These are phyloP conservation scores for Lamprotornis superbus DNA, from an alignment of 2,113 vertebrate species.

Conservation along the genomic window DNA sequence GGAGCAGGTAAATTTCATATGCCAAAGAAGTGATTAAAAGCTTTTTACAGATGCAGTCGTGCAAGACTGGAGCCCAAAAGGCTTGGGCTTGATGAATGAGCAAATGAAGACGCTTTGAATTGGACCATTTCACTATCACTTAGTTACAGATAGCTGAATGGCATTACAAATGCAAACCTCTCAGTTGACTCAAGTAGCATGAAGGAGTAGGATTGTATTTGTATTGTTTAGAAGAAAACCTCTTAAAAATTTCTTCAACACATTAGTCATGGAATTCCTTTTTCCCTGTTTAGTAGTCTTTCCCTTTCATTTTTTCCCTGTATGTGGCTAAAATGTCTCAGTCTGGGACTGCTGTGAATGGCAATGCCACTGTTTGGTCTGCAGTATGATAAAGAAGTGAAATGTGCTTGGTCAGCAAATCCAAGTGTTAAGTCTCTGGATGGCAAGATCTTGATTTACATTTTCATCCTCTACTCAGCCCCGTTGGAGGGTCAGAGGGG, in stretches of 20 bases:
- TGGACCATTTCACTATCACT: background rate
- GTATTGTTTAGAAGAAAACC: background rate
- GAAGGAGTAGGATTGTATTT: background rate
- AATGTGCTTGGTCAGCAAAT: background rate
- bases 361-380: rapidly evolving
- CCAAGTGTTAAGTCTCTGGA: background rate
- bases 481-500: rapidly evolving
- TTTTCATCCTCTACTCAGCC: background rate
- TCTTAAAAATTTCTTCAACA: background rate
- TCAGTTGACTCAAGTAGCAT: background rate
- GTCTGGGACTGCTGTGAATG: background rate
- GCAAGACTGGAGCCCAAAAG: background rate
- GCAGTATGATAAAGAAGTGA: background rate
- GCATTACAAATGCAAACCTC: background rate
- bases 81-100: background rate
- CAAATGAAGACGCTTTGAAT: background rate
- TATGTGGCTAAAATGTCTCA: background rate
- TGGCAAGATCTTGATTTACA: background rate
- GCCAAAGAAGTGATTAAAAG: background rate
- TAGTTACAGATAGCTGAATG: background rate
- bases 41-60: background rate
- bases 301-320: background rate
- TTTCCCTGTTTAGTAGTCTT: background rate
- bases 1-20: background rate
- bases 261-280: background rate